Percentiles rank a stretch among this genome's conserved stretches.
These are phyloP conservation scores for Bombus terrestris DNA, from an alignment of 1,140 invertebrate genomes.

Conservation along the genomic window DNA sequence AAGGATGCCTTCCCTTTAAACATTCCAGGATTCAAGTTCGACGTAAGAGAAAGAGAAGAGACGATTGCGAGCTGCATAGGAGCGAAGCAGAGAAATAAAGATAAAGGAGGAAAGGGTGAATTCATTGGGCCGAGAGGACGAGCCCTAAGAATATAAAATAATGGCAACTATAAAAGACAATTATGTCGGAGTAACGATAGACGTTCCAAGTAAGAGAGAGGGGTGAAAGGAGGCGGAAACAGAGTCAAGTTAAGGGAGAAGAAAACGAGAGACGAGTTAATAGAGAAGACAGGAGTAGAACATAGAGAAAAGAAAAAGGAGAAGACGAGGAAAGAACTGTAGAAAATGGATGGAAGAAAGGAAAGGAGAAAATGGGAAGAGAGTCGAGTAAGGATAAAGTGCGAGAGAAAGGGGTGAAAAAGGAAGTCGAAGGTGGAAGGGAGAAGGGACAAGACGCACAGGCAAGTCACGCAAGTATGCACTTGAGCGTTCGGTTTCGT, in stretches of 20 bases:
- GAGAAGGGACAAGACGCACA: background rate
- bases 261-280: background rate
- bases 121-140: slow-evolving; percentile 19
- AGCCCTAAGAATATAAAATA: background rate
- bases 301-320: background rate
- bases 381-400: background rate
- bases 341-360: background rate
- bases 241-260: background rate
- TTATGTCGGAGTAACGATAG: background rate
- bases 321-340: background rate
- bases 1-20: background rate
- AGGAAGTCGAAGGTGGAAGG: background rate
- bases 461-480: slow-evolving; percentile 27
- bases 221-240: background rate
- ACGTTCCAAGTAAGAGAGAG: background rate
- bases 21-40: background rate
- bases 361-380: background rate
- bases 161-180: slow-evolving; percentile 25
- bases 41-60: background rate
- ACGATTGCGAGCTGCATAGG: background rate
- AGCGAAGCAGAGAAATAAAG: background rate
- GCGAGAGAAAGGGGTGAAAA: background rate
- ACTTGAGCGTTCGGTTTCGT: slow-evolving; percentile 52
- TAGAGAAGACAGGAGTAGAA: background rate
- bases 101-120: background rate